Evolutionary conservation across 2,113 vertebrate species (phyloP).

Genomic region (Eulemur macaco): DNA sequence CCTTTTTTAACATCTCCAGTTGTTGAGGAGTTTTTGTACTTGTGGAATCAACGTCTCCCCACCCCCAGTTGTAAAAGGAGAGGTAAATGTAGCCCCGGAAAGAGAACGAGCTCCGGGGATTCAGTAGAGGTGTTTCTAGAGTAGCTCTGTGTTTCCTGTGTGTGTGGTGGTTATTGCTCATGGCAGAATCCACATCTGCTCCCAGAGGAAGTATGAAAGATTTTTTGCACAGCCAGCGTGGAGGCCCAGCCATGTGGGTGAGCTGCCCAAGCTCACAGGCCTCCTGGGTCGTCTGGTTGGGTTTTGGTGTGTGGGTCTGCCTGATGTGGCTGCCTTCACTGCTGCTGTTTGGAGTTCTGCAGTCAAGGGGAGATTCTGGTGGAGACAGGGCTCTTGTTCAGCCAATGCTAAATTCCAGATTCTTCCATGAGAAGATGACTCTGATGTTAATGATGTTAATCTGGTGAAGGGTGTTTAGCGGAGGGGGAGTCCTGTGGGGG

Average conservation of each 20-base stretch:
- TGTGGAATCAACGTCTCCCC: not conserved
- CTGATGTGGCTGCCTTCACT: not conserved
- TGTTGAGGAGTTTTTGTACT: not conserved
- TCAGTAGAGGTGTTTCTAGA: slow-evolving; percentile 51
- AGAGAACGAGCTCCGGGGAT: not conserved
- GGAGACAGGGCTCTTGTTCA: slow-evolving; percentile 17
- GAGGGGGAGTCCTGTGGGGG: not conserved
- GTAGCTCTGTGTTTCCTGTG: slow-evolving; percentile 6
- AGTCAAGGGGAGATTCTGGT: slow-evolving; percentile 41
- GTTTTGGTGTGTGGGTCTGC: not conserved
- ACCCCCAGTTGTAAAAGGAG: not conserved
- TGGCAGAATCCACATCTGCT: slow-evolving; percentile 72
- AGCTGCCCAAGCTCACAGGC: slow-evolving; percentile 4
- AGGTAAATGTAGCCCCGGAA: not conserved
- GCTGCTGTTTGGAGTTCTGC: slow-evolving; percentile 34
- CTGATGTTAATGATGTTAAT: slow-evolving; percentile 63
- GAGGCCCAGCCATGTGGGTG: slow-evolving; percentile 53
- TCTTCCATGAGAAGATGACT: slow-evolving; percentile 58
- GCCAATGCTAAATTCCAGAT: slow-evolving; percentile 53
- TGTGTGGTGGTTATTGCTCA: slow-evolving; percentile 37
- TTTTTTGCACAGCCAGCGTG: not conserved
- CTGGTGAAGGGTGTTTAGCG: not conserved
- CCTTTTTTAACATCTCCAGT: slow-evolving; percentile 6
- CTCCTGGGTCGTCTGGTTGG: not conserved
- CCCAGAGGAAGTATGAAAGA: slow-evolving; percentile 63